Evolutionary conservation across 2,113 vertebrate species (phyloP).

Genomic region (Nothobranchius kuhntae): DNA sequence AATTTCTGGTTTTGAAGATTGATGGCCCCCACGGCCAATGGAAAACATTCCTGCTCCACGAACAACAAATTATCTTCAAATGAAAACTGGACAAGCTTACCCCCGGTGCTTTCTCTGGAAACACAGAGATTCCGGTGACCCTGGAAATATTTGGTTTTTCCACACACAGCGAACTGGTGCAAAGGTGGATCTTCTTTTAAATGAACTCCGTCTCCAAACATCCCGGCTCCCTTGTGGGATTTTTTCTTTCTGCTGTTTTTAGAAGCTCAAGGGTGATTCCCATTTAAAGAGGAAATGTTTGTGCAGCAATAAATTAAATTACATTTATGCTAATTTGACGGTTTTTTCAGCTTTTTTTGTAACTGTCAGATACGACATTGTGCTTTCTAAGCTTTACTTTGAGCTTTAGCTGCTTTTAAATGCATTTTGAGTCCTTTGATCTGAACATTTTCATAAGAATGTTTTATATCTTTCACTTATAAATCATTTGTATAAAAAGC

Average conservation of each 20-base stretch:
- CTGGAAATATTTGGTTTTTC: slow-evolving; percentile 77
- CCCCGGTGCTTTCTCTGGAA: slow-evolving; percentile 83
- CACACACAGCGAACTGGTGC: slow-evolving; percentile 60
- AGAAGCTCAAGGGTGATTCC: neutral
- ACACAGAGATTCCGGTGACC: slow-evolving; percentile 83
- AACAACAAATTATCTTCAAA: slow-evolving; percentile 88
- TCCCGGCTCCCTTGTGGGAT: neutral
- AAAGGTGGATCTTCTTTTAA: slow-evolving; percentile 45
- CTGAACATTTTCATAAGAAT: too few species aligned
- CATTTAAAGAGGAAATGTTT: too few species aligned
- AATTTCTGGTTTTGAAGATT: slow-evolving; percentile 81
- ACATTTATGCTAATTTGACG: too few species aligned
- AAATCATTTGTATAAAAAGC: too few species aligned
- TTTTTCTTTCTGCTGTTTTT: neutral
- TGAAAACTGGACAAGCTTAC: slow-evolving; percentile 79
- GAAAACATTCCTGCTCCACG: slow-evolving; percentile 88
- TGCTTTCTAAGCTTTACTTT: too few species aligned
- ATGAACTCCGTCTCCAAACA: slow-evolving; percentile 15
- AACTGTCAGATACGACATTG: too few species aligned
- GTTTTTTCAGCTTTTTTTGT: too few species aligned
- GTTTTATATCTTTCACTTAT: too few species aligned
- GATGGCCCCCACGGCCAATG: slow-evolving; percentile 86
- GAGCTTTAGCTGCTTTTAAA: too few species aligned
- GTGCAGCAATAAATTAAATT: neutral
- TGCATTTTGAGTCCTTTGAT: too few species aligned